A percentile compares a stretch with the other conserved stretches of the same genome.
phyloP scores from a whole-genome alignment of 2,888 invertebrate genomes.

The Tuberolachnus salignus region DNA sequence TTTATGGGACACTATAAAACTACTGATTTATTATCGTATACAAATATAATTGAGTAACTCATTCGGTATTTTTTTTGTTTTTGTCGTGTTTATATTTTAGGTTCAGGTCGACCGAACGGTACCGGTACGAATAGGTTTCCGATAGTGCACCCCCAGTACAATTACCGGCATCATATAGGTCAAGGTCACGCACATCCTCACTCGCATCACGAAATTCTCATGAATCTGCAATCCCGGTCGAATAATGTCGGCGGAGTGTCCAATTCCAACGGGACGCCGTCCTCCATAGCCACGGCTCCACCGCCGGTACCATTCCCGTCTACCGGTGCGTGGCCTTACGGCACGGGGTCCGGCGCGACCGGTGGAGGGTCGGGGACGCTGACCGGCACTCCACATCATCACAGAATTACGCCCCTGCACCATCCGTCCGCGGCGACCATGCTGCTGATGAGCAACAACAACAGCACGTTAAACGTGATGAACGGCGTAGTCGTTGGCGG shows the following conservation, averaged over 20 bases:
- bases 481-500: conserved; percentile 32
- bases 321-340: conserved; percentile 12
- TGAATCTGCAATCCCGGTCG: conserved; percentile 37
- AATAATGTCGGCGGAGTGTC: background rate
- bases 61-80: too few relatives aligned
- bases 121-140: conserved; percentile 21
- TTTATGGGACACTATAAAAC: too few relatives aligned
- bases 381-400: conserved; percentile 13
- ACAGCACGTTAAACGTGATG: conserved; percentile 33
- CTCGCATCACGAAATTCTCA: conserved; percentile 36
- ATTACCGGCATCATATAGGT: conserved; percentile 24
- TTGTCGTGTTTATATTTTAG: background rate
- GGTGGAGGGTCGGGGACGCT: conserved; percentile 9
- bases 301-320: conserved; percentile 6
- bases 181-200: conserved; percentile 30
- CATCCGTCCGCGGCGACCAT: conserved; percentile 40
- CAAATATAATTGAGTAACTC: too few relatives aligned
- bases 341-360: background rate
- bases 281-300: background rate
- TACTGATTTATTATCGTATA: too few relatives aligned
- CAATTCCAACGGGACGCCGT: background rate
- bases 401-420: conserved; percentile 12
- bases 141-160: conserved; percentile 25
- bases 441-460: conserved; percentile 30
- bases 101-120: background rate